Percentiles rank a stretch among this genome's conserved stretches.
phyloP scores from a whole-genome alignment of 2,113 vertebrate species.

The Gambusia affinis region DNA sequence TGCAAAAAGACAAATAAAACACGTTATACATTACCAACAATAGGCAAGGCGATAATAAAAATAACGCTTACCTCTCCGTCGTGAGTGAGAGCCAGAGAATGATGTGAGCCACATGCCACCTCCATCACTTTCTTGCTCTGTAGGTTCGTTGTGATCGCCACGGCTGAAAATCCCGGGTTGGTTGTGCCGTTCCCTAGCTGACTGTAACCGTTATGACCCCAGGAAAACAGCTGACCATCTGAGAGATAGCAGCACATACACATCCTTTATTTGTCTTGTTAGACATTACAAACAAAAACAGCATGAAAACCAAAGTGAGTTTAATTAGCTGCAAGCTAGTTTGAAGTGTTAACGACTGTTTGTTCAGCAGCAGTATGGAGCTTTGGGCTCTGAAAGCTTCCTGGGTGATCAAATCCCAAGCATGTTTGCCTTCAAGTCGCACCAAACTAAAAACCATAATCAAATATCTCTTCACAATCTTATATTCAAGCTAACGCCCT shows the following conservation, averaged over 20 bases:
- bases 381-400: too few species aligned
- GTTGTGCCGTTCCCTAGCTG: conserved; percentile 92
- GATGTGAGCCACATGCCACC: conserved; percentile 93
- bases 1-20: not conserved
- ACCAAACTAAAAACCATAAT: too few species aligned
- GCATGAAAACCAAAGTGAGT: not conserved
- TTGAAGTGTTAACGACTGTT: too few species aligned
- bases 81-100: conserved; percentile 88
- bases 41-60: not conserved
- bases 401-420: too few species aligned
- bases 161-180: conserved; percentile 86
- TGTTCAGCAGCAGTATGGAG: too few species aligned
- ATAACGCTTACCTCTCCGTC: conserved; percentile 87
- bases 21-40: not conserved
- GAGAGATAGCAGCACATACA: not conserved
- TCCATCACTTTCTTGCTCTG: conserved; percentile 87
- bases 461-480: too few species aligned
- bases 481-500: too few species aligned
- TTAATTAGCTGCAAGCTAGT: too few species aligned
- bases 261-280: not conserved
- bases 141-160: conserved; percentile 86
- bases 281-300: not conserved
- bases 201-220: conserved; percentile 96
- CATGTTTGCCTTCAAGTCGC: too few species aligned
- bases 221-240: conserved; percentile 92